A percentile compares a stretch with the other conserved stretches of the same genome.
Evolutionary conservation across 2,797 vertebrate species (phyloP).

Genomic region (Perodicticus potto): DNA sequence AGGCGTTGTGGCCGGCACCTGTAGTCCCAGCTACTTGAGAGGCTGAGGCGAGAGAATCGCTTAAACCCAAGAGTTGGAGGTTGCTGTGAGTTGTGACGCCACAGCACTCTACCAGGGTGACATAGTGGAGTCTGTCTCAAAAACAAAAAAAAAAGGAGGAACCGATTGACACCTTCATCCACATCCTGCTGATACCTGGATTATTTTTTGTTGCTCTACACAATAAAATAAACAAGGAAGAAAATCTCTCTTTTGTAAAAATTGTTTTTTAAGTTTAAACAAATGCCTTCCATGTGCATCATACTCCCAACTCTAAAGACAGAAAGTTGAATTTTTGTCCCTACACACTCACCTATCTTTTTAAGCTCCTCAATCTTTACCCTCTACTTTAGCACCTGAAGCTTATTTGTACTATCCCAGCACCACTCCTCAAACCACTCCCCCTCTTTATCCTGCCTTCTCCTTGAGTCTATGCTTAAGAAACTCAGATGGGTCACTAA

Average conservation of each 20-base stretch:
- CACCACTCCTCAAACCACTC: not conserved
- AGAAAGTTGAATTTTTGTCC: slow-evolving; percentile 15
- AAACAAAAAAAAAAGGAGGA: not conserved
- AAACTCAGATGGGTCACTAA: not conserved
- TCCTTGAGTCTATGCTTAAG: not conserved
- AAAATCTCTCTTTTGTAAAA: not conserved
- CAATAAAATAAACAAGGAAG: slow-evolving; percentile 9
- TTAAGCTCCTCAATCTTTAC: not conserved
- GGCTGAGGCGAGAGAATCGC: no score
- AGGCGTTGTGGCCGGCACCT: no score
- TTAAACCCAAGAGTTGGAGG: no score
- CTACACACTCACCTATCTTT: not conserved
- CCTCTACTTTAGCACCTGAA: not conserved
- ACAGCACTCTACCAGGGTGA: no score
- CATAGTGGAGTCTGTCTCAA: no score
- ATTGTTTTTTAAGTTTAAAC: not conserved
- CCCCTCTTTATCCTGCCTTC: not conserved
- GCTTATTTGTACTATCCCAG: not conserved
- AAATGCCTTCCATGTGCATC: not conserved
- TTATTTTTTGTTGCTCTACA: not conserved
- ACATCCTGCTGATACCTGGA: not conserved
- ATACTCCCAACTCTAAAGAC: not conserved
- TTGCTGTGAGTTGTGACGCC: no score
- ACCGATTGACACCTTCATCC: not conserved
- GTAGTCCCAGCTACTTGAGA: no score